These are phyloP conservation scores for Sylvilagus bachmani DNA, from an alignment of 2,113 vertebrate species.

Conservation along the genomic window DNA sequence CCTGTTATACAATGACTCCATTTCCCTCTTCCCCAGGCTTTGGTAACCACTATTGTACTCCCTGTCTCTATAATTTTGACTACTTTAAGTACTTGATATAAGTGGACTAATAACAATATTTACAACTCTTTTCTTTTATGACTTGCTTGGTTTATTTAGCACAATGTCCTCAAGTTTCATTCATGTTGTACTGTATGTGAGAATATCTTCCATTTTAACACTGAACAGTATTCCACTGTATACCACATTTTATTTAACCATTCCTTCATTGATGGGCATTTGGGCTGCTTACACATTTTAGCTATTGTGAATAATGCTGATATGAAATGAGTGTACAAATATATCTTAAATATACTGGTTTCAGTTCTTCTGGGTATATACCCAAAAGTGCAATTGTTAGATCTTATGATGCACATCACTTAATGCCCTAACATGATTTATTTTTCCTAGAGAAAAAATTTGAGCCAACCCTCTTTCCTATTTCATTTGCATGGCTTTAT, in stretches of 20 bases:
- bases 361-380: not conserved
- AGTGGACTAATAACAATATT: not conserved
- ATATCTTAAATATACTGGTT: not conserved
- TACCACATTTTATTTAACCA: not conserved
- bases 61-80: not conserved
- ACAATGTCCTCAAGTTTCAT: not conserved
- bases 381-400: not conserved
- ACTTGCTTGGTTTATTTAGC: not conserved
- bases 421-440: not conserved
- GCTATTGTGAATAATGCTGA: not conserved
- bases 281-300: not conserved
- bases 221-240: not conserved
- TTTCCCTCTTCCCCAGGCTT: not conserved
- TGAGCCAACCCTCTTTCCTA: not conserved
- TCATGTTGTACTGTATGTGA: not conserved
- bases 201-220: not conserved
- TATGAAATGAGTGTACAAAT: not conserved
- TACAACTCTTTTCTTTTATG: not conserved
- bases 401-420: not conserved
- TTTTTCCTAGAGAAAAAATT: conserved; percentile 25
- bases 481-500: not conserved
- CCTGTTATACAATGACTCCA: too few species aligned
- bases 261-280: not conserved
- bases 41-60: not conserved
- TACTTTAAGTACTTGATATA: not conserved